Evolutionary conservation across 2,113 vertebrate species (phyloP).

Genomic region (Progne subis): DNA sequence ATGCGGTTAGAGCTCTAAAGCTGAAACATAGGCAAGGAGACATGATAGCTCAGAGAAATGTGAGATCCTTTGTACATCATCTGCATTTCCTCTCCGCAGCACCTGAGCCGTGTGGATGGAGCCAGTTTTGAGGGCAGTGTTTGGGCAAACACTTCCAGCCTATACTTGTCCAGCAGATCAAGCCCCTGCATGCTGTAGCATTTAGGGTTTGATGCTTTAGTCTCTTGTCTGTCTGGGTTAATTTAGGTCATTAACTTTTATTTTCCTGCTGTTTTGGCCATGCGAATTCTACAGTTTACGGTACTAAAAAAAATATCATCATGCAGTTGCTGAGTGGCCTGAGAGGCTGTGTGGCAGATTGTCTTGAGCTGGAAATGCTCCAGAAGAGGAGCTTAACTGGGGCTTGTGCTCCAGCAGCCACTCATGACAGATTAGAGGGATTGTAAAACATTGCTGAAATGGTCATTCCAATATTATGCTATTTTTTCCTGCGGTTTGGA

Average conservation of each 20-base stretch:
- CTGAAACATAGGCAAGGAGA: not conserved
- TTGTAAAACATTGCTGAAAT: not conserved
- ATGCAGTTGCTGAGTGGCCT: not conserved
- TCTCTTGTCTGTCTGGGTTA: slow-evolving; percentile 3
- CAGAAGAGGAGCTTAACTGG: slow-evolving; percentile 8
- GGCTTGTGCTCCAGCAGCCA: not conserved
- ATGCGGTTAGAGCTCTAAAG: not conserved
- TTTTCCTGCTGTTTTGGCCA: not conserved
- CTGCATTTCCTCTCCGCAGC: not conserved
- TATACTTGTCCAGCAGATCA: not conserved
- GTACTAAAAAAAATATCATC: not conserved
- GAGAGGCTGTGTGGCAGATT: not conserved
- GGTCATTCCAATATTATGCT: not conserved
- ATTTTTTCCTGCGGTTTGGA: not conserved
- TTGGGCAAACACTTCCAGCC: not conserved
- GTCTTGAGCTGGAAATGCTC: slow-evolving; percentile 20
- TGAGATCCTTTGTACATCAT: not conserved
- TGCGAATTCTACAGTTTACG: not conserved
- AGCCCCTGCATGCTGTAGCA: not conserved
- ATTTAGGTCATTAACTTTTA: slow-evolving; percentile 2
- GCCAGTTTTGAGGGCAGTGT: not conserved
- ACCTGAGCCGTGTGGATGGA: not conserved
- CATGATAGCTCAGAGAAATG: not conserved
- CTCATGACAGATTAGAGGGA: slow-evolving; percentile 5
- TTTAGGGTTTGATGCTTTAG: not conserved